Conservation (phyloP, 1,140 invertebrate species). For the Lanistes nyassanus region DNA sequence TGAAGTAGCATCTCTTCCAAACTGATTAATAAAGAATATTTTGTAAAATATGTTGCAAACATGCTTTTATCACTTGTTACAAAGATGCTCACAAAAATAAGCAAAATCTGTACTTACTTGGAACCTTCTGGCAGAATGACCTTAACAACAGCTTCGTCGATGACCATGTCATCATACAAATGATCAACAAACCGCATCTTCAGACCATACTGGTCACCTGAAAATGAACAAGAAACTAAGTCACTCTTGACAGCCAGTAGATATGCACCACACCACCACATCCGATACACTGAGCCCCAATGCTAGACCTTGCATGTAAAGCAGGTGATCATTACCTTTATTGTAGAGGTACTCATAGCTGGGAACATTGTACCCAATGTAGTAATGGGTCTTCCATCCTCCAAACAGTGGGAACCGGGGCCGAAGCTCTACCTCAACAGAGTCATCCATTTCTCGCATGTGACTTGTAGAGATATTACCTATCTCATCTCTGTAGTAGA, state of each 20-base stretch:
- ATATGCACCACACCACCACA: neutral
- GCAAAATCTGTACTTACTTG: constrained; percentile 60
- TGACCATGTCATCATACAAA: constrained; percentile 95
- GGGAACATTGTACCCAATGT: constrained; percentile 96
- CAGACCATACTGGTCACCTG: constrained; percentile 80
- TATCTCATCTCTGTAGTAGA: constrained; percentile 97
- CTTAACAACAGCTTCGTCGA: constrained; percentile 89
- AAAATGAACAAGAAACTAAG: constrained; percentile 33
- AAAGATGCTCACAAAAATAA: neutral
- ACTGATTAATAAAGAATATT: neutral
- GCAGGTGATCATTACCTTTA: constrained; percentile 72
- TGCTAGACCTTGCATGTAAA: no score
- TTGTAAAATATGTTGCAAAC: neutral
- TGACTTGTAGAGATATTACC: constrained; percentile 99
- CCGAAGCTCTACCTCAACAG: constrained; percentile 92
- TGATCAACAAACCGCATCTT: constrained; percentile 96
- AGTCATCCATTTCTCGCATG: constrained; percentile 86
- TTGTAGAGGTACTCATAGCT: constrained; percentile 95
- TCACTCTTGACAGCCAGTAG: neutral
- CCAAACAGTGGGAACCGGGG: constrained; percentile 98
- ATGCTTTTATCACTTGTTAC: neutral
- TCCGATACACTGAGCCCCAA: no score
- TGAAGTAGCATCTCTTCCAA: neutral
- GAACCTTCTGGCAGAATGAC: constrained; percentile 96
- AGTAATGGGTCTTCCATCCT: constrained; percentile 98